phyloP scores from a whole-genome alignment of 2,113 vertebrate species.

The Planiliza haematocheilus region DNA sequence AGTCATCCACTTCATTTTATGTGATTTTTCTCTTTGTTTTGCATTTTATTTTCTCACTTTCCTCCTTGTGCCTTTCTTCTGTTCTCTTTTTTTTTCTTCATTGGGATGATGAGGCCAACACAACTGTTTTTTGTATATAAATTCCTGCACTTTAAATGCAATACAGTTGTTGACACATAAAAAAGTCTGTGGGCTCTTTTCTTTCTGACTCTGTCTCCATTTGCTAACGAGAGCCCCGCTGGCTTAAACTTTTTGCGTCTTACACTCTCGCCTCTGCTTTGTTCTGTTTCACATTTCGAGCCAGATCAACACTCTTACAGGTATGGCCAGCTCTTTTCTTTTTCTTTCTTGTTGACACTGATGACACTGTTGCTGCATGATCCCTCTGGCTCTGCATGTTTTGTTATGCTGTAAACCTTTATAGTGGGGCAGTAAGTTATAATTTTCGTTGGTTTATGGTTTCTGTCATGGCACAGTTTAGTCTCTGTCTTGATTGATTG shows the following conservation, averaged over 20 bases:
- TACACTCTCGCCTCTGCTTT: conserved; percentile 31
- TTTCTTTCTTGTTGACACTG: conserved; percentile 34
- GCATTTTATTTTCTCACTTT: conserved; percentile 51
- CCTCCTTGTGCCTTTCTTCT: conserved; percentile 87
- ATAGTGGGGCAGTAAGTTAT: neutral
- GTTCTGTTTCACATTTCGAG: conserved; percentile 64
- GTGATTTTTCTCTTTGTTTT: conserved; percentile 46
- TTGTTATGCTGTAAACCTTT: conserved; percentile 2
- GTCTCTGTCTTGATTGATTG: too few relatives aligned
- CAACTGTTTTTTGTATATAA: conserved; percentile 89
- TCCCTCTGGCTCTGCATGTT: neutral
- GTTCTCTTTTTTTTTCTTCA: conserved; percentile 78
- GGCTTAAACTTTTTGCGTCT: conserved; percentile 19
- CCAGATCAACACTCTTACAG: conserved; percentile 63
- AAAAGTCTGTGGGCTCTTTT: conserved; percentile 64
- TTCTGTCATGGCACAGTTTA: too few relatives aligned
- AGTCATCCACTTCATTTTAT: conserved; percentile 33
- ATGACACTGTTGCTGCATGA: conserved; percentile 40
- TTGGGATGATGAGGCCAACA: conserved; percentile 81
- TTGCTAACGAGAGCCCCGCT: neutral
- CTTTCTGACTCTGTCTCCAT: conserved; percentile 34
- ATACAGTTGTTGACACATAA: conserved; percentile 77
- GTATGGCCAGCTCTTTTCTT: conserved; percentile 70
- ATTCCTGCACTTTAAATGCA: conserved; percentile 89
- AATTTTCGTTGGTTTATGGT: too few relatives aligned